A percentile compares a stretch with the other conserved stretches of the same genome.
phyloP scores from a whole-genome alignment of 1,140 invertebrate genomes.

The Hetaerina americana region DNA sequence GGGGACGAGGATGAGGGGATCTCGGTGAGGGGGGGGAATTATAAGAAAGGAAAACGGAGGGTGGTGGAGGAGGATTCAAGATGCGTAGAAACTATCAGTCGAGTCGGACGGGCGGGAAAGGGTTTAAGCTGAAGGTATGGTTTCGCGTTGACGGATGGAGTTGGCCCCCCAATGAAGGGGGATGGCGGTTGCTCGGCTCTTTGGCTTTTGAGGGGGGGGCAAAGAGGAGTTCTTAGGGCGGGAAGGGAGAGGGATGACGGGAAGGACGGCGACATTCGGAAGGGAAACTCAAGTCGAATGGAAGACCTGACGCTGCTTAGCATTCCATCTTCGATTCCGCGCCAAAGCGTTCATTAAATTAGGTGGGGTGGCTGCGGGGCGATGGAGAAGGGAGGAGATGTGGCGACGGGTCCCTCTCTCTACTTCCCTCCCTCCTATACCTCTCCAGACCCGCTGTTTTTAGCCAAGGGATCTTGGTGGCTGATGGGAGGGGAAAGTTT shows the following conservation, averaged over 20 bases:
- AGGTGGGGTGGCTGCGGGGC: not conserved
- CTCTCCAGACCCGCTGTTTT: too few relatives aligned
- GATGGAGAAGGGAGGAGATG: not conserved
- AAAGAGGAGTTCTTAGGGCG: not conserved
- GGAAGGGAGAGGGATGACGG: too few relatives aligned
- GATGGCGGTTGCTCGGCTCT: not conserved
- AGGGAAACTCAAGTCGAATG: not conserved
- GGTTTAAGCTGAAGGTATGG: too few relatives aligned
- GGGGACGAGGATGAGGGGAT: not conserved
- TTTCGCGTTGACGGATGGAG: too few relatives aligned
- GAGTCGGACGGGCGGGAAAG: too few relatives aligned
- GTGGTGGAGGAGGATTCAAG: too few relatives aligned
- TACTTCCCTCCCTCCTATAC: too few relatives aligned
- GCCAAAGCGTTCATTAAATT: slow-evolving; percentile 9
- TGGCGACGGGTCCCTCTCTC: not conserved
- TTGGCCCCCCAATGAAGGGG: not conserved
- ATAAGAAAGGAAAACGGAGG: too few relatives aligned
- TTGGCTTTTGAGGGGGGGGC: not conserved
- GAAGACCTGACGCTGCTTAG: not conserved
- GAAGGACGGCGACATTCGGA: too few relatives aligned
- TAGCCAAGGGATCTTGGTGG: not conserved
- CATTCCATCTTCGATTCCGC: slow-evolving; percentile 10
- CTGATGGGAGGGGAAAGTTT: not conserved
- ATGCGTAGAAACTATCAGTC: too few relatives aligned
- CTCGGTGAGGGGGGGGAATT: too few relatives aligned